phyloP scores from a whole-genome alignment of 2,797 vertebrate genomes.

The Anas bernieri region DNA sequence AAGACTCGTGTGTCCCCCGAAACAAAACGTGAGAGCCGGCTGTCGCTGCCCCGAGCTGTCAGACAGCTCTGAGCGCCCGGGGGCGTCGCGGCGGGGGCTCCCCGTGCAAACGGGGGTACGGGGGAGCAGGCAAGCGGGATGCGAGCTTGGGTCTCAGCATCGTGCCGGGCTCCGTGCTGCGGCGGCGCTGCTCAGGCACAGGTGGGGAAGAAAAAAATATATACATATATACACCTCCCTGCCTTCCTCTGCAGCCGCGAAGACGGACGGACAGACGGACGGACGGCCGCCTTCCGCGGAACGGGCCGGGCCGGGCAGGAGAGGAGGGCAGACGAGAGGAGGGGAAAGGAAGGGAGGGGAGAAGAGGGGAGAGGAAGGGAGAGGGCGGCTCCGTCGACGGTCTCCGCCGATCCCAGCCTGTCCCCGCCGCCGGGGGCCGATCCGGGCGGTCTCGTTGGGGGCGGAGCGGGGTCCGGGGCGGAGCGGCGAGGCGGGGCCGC shows the following conservation, averaged over 20 bases:
- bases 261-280: no score
- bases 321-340: no score
- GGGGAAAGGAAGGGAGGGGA: no score
- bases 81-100: background rate
- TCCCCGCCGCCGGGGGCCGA: background rate
- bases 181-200: rapidly evolving
- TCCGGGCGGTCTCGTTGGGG: background rate
- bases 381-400: background rate
- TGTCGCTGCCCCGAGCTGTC: background rate
- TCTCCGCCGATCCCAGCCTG: background rate
- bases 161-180: rapidly evolving
- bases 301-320: background rate
- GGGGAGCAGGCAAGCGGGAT: no score
- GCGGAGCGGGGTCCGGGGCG: background rate
- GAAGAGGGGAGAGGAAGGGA: background rate
- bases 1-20: background rate
- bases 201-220: no score
- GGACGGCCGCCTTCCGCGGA: background rate
- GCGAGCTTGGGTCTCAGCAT: background rate
- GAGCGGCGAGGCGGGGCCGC: slow-evolving; percentile 24
- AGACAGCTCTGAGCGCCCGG: background rate
- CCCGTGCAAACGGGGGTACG: no score
- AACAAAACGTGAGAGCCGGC: background rate
- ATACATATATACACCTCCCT: background rate
- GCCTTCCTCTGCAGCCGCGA: background rate